Evolutionary conservation across 23 tunicate genomes (phyloP), one percentile per base, ranked within the genome.

Genomic region (Corella eumyota): DNA sequence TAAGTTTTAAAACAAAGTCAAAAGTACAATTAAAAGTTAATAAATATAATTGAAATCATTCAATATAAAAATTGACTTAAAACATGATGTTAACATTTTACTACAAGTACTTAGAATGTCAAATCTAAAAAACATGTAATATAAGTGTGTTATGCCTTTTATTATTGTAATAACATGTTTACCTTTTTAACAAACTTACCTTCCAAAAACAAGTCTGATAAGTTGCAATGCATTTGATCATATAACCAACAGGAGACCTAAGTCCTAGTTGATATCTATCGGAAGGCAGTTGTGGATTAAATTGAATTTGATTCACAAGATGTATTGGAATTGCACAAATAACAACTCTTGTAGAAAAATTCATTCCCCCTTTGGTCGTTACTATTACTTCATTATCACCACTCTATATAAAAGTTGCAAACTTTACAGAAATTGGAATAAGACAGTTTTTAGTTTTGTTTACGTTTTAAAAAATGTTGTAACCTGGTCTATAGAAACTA

Each of bases 121-220:
- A n/a, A n/a, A n/a, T n/a, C n/a, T n/a, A n/a, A n/a, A n/a, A n/a
- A n/a, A n/a, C n/a, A n/a, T n/a, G n/a, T n/a, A n/a, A n/a, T n/a
- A n/a, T n/a, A n/a, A n/a, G n/a, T n/a, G n/a, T n/a, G n/a, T n/a
- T n/a, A n/a, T n/a, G n/a, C n/a, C n/a, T n/a, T n/a, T n/a, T n/a
- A n/a, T n/a, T n/a, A n/a, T n/a, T n/a, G n/a, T n/a, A n/a, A n/a
- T n/a, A n/a, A n/a, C n/a, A n/a, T n/a, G n/a, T n/a, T n/a, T n/a
- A n/a, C n/a, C n/a, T n/a, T n/a, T n/a, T n/a, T n/a, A n/a, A n/a
- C 48, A 11, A 20, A 62, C 68, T 51, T 31, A 88, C 96, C 81
- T 63, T 78, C 96, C 96, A 88, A 62, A 88, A 88, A 45, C 74
- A 28, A 0, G 60, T 36, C 35, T 62, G 56, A 56, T 78, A 88